Evolutionary conservation across 2,797 vertebrate species (phyloP), one percentile per base, ranked within the genome.

Genomic region (Rhinoraja longicauda): DNA sequence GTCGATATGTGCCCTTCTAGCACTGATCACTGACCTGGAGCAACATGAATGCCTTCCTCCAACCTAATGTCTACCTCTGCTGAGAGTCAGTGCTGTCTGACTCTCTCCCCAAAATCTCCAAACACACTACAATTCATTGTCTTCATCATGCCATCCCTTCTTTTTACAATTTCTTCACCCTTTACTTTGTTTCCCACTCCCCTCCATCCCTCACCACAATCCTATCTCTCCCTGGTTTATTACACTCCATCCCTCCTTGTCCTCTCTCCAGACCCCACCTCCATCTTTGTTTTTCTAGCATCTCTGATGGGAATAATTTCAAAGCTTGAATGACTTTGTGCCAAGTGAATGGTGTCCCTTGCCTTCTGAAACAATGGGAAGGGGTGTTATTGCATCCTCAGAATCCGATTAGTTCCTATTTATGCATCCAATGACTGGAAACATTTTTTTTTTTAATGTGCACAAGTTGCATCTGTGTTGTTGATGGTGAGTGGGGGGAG

Each of bases 371-470:
- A n/a, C 84, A 64, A 32, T 36, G 59, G 12, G 62, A 88, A 64
- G 59, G 0, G 57, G 32, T 62, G 29, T 7, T 26, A 12, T 13
- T 29, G 9, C 57, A 84, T 84, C 81, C 59, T 84, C 84, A 29
- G 81, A 84, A n/a, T 53, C 81, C 29, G 84, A 86, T 86, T 86
- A 29, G 82, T 32, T 17, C n/a, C n/a, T 88, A n/a, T 39, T 88
- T 88, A 32, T 88, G 32, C 29, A 64, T 64, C 36, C 9, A 64
- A n/a, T 88, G 59, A 88, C n/a, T 17, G n/a, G 21, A 64, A 64
- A 36, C n/a, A n/a, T n/a, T 32, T 32, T 86, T 86, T 64, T 62
- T 88, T 59, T 8, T 88, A 88, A n/a, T 86, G 57, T 86, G 12
- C 26, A 86, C 57, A 64, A 26, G 59, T 82, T 32, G 12, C 36